Evolutionary conservation across 2,113 vertebrate species (phyloP).

Genomic region (Notothenia rossii): DNA sequence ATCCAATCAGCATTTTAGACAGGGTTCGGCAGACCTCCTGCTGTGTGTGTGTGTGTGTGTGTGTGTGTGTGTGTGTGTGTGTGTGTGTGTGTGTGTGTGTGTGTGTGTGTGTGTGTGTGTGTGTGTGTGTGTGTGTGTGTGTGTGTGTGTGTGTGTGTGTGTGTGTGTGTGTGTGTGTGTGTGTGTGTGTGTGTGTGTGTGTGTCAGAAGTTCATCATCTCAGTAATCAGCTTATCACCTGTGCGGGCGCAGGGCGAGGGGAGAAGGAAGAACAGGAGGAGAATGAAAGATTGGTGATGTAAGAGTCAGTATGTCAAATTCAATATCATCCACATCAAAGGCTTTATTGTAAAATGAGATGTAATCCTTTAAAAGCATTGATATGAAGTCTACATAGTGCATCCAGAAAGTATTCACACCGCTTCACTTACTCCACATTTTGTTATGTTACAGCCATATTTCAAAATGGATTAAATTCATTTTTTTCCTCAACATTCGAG

Average conservation of each 20-base stretch:
- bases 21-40: conserved; percentile 31
- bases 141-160: too few relatives aligned
- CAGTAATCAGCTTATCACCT: conserved; percentile 71
- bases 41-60: conserved; percentile 13
- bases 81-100: too few relatives aligned
- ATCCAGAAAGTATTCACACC: too few relatives aligned
- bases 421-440: too few relatives aligned
- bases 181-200: too few relatives aligned
- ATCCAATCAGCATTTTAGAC: conserved; percentile 35
- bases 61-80: too few relatives aligned
- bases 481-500: too few relatives aligned
- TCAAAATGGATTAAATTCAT: too few relatives aligned
- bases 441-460: too few relatives aligned
- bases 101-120: too few relatives aligned
- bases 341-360: not conserved
- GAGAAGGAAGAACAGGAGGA: not conserved
- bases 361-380: not conserved
- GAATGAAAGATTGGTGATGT: conserved; percentile 28
- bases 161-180: too few relatives aligned
- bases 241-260: conserved; percentile 4
- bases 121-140: too few relatives aligned
- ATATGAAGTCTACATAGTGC: not conserved
- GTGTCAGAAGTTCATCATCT: conserved; percentile 29
- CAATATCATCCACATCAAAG: not conserved
- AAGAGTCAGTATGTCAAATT: not conserved